Conservation (phyloP, 2,888 invertebrate species). For the Phyllotreta cruciferae region DNA sequence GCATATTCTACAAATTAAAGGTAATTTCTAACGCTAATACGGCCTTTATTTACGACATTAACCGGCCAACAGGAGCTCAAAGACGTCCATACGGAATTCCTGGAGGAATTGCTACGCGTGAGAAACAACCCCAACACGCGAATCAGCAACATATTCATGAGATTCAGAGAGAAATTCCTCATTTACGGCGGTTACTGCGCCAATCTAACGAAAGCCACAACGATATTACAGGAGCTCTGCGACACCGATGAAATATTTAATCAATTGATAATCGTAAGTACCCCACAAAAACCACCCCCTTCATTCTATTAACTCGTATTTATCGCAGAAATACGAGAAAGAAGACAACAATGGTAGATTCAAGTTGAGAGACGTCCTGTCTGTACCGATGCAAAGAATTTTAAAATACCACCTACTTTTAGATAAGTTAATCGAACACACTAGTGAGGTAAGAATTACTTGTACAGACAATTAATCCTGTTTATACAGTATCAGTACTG, state of each 20-base stretch:
- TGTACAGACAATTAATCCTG: too few relatives aligned
- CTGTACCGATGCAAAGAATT: slow-evolving; percentile 98
- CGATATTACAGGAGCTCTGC: slow-evolving; percentile 79
- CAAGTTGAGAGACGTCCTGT: slow-evolving; percentile 91
- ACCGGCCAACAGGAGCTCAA: slow-evolving; percentile 71
- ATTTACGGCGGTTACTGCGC: slow-evolving; percentile 97
- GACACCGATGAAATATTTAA: slow-evolving; percentile 70
- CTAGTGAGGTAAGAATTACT: slow-evolving; percentile 70
- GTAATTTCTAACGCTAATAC: slow-evolving; percentile 60
- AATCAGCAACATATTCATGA: slow-evolving; percentile 86
- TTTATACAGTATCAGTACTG: too few relatives aligned
- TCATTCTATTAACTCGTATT: slow-evolving; percentile 3
- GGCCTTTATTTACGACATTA: too few relatives aligned
- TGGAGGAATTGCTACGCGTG: slow-evolving; percentile 80
- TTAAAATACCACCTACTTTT: slow-evolving; percentile 95
- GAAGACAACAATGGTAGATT: slow-evolving; percentile 95
- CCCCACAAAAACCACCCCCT: not conserved
- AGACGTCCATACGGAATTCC: slow-evolving; percentile 85
- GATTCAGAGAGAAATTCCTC: slow-evolving; percentile 88
- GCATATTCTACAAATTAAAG: slow-evolving; percentile 90
- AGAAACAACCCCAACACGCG: slow-evolving; percentile 67
- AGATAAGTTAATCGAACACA: slow-evolving; percentile 87
- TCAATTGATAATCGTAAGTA: slow-evolving; percentile 72
- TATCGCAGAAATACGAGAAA: slow-evolving; percentile 84
- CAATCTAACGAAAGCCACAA: slow-evolving; percentile 89